A percentile compares a stretch with the other conserved stretches of the same genome.
Conservation (phyloP, 1,140 invertebrate genomes). For the Pogonognathellus flavescens region DNA sequence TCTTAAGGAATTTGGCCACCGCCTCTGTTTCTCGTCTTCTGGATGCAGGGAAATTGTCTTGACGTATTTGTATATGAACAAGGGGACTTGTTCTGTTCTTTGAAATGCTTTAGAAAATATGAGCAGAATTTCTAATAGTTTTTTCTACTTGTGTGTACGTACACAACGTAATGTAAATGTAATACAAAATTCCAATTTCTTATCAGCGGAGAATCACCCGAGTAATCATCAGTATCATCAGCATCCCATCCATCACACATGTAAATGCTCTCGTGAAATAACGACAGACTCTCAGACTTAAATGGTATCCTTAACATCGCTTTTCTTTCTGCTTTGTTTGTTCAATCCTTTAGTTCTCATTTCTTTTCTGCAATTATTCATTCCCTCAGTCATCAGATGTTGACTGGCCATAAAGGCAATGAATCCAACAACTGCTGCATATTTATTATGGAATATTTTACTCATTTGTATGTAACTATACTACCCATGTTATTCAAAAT, state of each 20-base stretch:
- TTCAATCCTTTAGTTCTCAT: slow-evolving; percentile 5
- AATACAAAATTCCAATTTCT: slow-evolving; percentile 33
- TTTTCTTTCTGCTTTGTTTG: slow-evolving; percentile 12
- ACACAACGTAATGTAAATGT: not conserved
- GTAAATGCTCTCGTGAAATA: not conserved
- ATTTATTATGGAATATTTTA: no score
- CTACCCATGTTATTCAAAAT: no score
- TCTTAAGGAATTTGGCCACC: slow-evolving; percentile 17
- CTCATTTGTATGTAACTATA: no score
- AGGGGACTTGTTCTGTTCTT: no score
- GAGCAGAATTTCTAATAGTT: slow-evolving; percentile 27
- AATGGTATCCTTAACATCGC: not conserved
- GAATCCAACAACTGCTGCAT: not conserved
- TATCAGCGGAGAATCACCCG: slow-evolving; percentile 31
- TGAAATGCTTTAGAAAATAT: slow-evolving; percentile 9
- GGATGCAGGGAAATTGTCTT: no score
- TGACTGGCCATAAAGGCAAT: not conserved
- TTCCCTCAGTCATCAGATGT: not conserved
- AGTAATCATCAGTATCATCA: slow-evolving; percentile 34
- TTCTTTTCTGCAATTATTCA: slow-evolving; percentile 5
- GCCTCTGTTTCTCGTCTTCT: not conserved
- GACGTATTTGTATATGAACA: no score
- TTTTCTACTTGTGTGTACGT: not conserved
- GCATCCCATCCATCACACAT: slow-evolving; percentile 4
- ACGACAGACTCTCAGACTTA: not conserved